A percentile compares a stretch with the other conserved stretches of the same genome.
phyloP scores from a whole-genome alignment of 2,797 vertebrate genomes.

The Amblyopsis hoosieri region DNA sequence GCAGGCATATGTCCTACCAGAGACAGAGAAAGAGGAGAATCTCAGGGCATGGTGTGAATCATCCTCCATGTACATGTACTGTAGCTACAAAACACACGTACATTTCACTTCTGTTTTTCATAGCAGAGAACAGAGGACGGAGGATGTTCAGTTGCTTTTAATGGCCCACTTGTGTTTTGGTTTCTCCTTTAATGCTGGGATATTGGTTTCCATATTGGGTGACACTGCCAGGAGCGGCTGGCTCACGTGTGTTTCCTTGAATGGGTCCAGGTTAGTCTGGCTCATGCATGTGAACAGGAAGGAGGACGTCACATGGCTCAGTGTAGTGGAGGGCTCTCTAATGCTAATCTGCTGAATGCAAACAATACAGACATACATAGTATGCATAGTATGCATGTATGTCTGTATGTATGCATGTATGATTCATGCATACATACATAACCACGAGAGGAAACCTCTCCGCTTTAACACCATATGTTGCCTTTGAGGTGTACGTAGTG shows the following conservation, averaged over 20 bases:
- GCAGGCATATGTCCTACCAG: conserved; percentile 64
- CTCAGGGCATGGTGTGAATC: conserved; percentile 4
- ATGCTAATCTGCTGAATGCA: conserved; percentile 19
- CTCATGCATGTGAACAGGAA: conserved; percentile 53
- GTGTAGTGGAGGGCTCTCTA: conserved; percentile 19
- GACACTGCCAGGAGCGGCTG: no score
- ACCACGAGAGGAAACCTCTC: conserved; percentile 4
- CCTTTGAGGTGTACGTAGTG: conserved; percentile 45
- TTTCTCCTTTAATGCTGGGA: background rate
- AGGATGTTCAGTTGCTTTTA: background rate
- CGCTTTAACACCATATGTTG: conserved; percentile 24
- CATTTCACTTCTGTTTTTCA: conserved; percentile 14
- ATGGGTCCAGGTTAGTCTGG: background rate
- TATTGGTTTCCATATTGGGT: no score
- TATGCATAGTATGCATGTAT: no score
- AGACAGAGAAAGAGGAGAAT: conserved; percentile 11
- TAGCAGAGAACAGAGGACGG: conserved; percentile 1
- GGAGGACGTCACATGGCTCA: conserved; percentile 50
- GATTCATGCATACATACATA: background rate
- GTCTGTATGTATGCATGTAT: no score
- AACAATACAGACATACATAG: background rate
- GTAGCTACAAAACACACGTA: background rate
- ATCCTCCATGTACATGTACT: background rate
- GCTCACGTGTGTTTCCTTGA: no score
- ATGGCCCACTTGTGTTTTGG: background rate